A percentile compares a stretch with the other conserved stretches of the same genome.
Conservation (phyloP, 2,797 vertebrate genomes). For the Sciurus vulgaris region DNA sequence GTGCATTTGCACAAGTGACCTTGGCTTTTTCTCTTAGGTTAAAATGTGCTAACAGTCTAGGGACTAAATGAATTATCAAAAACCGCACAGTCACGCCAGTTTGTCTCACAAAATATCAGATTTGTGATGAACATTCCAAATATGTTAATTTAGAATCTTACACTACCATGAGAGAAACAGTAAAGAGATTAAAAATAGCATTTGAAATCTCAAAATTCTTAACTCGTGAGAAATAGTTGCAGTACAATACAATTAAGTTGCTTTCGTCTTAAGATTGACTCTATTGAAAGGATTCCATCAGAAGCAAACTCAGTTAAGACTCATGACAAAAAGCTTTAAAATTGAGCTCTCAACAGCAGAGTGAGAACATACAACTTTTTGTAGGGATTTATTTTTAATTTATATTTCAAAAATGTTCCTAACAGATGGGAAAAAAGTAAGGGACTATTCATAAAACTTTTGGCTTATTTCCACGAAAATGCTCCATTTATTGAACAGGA, state of each 20-base stretch:
- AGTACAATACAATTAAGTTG: conserved; percentile 2
- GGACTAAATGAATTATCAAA: not conserved
- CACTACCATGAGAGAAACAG: not conserved
- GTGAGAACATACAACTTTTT: conserved; percentile 81
- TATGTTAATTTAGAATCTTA: conserved; percentile 49
- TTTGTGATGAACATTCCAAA: conserved; percentile 55
- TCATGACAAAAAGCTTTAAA: conserved; percentile 76
- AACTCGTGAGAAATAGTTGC: conserved; percentile 43
- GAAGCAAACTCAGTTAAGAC: conserved; percentile 70
- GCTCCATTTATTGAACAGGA: conserved; percentile 84
- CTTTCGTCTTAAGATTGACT: conserved; percentile 21
- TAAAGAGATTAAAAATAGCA: conserved; percentile 21
- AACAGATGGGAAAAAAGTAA: conserved; percentile 87
- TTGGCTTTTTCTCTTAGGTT: not conserved
- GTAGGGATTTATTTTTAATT: conserved; percentile 87
- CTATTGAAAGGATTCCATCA: conserved; percentile 79
- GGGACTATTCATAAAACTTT: conserved; percentile 87
- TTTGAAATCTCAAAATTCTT: conserved; percentile 60
- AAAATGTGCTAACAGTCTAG: conserved; percentile 27
- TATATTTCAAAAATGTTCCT: conserved; percentile 86
- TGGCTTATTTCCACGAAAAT: conserved; percentile 87
- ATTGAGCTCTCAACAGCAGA: conserved; percentile 81
- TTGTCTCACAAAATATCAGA: conserved; percentile 5
- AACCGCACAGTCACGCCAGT: not conserved
- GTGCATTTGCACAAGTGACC: not conserved